Base-by-base conservation (phyloP, 2,888 invertebrate species). In the Spilosoma lubricipeda region DNA sequence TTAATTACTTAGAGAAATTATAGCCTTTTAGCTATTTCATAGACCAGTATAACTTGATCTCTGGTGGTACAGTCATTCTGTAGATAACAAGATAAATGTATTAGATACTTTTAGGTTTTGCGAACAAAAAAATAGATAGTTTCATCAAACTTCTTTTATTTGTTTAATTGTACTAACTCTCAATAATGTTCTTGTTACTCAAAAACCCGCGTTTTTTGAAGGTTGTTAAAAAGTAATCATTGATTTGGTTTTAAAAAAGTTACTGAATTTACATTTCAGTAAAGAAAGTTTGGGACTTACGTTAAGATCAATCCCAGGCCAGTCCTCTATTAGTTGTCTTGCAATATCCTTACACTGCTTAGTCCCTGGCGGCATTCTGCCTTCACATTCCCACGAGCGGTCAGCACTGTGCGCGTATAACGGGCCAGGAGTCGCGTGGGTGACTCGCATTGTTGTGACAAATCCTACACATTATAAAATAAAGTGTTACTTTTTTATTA, bases 341-440 rank as follows among this genome's bases (percentile, higher is more conserved):
- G 98, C 99, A 76, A 99, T 98, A 87, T 99, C 99, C 89, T 97
- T 97, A 89, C 99, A 99, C 7, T 90, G 89, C 15, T 88, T 86
- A 3, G 88, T 88, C 0, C 95, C 94, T 0, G 81, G 66, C 1
- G 98, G 97, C 90, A 98, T 97, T 59, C 86, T 95, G 0, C 96
- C 94, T 81, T 98, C 98, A 84, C 98, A 98, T 88, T 98, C 98
- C 98, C 98, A 98, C 18, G 96, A 94, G 7, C 98, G 95, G 88
- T 97, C 96, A 0, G 98, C 95, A 0, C 96, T 96, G 89, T 98
- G 98, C 0, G 98, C 98, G 88, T 98, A 99, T 2, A 98, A 87
- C 0, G 98, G 98, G 7, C 97, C 97, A 0, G 99, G 98, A 0
- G 99, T 98, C 0, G 98, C 99, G 89, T 99, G 98, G 0, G 98